These are phyloP conservation scores for Notodonta ziczac DNA, from an alignment of 2,888 invertebrate genomes.

Conservation along the genomic window DNA sequence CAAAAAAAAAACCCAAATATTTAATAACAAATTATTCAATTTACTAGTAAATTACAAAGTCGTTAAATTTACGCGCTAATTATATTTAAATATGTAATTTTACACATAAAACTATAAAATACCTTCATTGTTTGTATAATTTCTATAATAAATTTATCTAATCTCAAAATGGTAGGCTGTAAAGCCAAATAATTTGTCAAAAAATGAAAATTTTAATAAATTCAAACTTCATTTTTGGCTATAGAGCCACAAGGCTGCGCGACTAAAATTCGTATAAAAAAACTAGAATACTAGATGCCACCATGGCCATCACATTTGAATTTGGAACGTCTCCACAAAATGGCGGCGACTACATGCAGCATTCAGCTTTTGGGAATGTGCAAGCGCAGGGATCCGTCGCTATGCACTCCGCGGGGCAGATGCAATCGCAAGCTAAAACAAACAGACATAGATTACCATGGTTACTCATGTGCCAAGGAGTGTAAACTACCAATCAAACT, in stretches of 20 bases:
- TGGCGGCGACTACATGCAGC: conserved; percentile 61
- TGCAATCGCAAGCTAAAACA: conserved; percentile 70
- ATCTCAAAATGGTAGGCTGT: neutral
- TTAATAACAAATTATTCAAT: conserved; percentile 18
- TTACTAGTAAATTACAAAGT: conserved; percentile 16
- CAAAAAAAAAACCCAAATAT: conserved; percentile 19
- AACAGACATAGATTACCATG: neutral
- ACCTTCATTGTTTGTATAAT: neutral
- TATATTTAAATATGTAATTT: conserved; percentile 26
- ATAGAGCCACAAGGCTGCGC: too few species aligned
- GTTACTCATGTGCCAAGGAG: too few species aligned
- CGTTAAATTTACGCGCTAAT: conserved; percentile 24
- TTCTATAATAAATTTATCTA: neutral
- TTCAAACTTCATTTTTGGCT: neutral
- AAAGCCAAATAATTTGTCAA: neutral
- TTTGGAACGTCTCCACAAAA: conserved; percentile 52
- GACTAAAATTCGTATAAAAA: neutral
- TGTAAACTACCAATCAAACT: too few species aligned
- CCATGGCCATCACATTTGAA: conserved; percentile 48
- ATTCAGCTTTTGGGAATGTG: conserved; percentile 69
- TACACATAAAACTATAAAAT: conserved; percentile 36
- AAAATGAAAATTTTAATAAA: neutral
- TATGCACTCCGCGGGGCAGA: conserved; percentile 72
- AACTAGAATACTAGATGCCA: conserved; percentile 13
- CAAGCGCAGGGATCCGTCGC: conserved; percentile 76